Conservation (phyloP, 2,888 invertebrate genomes). For the Troides aeacus region DNA sequence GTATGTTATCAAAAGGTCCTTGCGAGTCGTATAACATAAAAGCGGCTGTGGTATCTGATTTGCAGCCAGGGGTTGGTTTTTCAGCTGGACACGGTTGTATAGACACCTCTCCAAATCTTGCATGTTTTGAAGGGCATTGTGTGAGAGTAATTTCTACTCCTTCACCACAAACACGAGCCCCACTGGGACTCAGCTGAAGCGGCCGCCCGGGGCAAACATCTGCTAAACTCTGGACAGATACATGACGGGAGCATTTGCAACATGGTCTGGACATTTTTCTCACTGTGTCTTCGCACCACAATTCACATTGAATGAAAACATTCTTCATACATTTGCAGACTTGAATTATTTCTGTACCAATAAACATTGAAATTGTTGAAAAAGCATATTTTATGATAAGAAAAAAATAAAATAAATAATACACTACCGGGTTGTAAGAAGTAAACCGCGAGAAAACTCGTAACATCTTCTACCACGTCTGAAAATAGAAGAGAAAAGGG, state of each 20-base stretch:
- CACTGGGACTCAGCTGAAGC: constrained; percentile 39
- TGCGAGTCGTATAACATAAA: constrained; percentile 48
- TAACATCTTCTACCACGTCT: constrained; percentile 64
- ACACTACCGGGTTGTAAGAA: constrained; percentile 62
- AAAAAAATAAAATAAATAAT: background rate
- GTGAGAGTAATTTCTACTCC: constrained; percentile 52
- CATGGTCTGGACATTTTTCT: constrained; percentile 58
- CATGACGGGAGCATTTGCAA: constrained; percentile 62
- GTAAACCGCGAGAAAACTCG: constrained; percentile 59
- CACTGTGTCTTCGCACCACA: constrained; percentile 69
- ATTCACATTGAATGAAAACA: constrained; percentile 68
- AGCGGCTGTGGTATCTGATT: constrained; percentile 41
- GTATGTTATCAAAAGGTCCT: constrained; percentile 30
- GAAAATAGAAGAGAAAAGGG: constrained; percentile 36
- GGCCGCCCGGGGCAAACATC: constrained; percentile 46
- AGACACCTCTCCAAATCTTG: constrained; percentile 27
- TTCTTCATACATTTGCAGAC: constrained; percentile 73
- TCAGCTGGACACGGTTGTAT: constrained; percentile 43
- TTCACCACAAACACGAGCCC: constrained; percentile 42
- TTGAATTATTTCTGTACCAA: constrained; percentile 52
- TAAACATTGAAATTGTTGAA: background rate
- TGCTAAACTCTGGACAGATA: constrained; percentile 49
- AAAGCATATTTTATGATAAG: background rate
- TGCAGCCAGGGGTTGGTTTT: constrained; percentile 44
- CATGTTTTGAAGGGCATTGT: constrained; percentile 45